phyloP scores from a whole-genome alignment of 2,888 invertebrate genomes.

The Catocala sponsa region DNA sequence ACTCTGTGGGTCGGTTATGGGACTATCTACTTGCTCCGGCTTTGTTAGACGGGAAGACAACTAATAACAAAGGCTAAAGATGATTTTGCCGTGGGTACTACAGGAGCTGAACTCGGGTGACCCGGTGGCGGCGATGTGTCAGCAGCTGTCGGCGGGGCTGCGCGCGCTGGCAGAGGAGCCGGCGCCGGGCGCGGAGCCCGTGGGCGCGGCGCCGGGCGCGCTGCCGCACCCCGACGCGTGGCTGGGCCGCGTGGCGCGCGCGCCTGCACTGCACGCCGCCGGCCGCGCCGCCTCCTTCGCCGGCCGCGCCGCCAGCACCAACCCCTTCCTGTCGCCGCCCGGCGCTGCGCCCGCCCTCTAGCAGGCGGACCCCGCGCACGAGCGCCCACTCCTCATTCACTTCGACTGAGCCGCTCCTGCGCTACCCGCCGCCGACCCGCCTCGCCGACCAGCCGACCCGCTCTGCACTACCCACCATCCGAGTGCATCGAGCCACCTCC shows the following conservation, averaged over 20 bases:
- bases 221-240: slow-evolving; percentile 95
- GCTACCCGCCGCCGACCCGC: background rate
- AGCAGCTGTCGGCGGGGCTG: slow-evolving; percentile 92
- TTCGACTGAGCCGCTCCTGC: slow-evolving; percentile 20
- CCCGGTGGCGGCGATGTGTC: slow-evolving; percentile 93
- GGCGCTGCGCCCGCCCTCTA: slow-evolving; percentile 41
- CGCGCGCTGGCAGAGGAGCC: slow-evolving; percentile 90
- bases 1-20: too few relatives aligned
- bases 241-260: slow-evolving; percentile 91
- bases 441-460: too few relatives aligned
- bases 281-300: slow-evolving; percentile 71
- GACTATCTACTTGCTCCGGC: too few relatives aligned
- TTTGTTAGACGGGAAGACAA: too few relatives aligned
- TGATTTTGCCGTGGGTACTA: too few relatives aligned
- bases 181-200: slow-evolving; percentile 53
- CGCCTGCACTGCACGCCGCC: slow-evolving; percentile 86
- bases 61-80: too few relatives aligned
- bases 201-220: slow-evolving; percentile 62
- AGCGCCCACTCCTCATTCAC: slow-evolving; percentile 21
- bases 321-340: slow-evolving; percentile 56
- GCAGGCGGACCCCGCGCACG: slow-evolving; percentile 15
- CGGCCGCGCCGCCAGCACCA: slow-evolving; percentile 55
- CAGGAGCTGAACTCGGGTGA: slow-evolving; percentile 56
- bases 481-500: too few relatives aligned
- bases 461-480: too few relatives aligned